A percentile compares a stretch with the other conserved stretches of the same genome.
These are phyloP conservation scores for Trichogramma pretiosum DNA, from an alignment of 1,140 invertebrate species.

Conservation along the genomic window DNA sequence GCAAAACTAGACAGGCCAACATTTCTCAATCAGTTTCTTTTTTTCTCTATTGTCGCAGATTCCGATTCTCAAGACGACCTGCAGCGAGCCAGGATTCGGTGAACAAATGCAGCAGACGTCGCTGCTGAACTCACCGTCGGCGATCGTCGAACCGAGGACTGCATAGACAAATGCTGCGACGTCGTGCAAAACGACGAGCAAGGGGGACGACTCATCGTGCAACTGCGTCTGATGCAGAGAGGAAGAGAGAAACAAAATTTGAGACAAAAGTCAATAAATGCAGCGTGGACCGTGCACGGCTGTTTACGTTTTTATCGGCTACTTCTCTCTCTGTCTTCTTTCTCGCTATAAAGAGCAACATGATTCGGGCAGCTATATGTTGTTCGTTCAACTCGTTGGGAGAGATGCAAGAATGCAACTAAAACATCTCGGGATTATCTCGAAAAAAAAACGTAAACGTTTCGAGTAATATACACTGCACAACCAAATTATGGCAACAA, in stretches of 20 bases:
- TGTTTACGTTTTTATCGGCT: too few relatives aligned
- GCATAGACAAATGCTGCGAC: not conserved
- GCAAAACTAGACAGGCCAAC: not conserved
- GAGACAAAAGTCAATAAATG: too few relatives aligned
- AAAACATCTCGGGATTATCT: too few relatives aligned
- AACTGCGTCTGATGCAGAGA: not conserved
- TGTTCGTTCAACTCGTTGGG: too few relatives aligned
- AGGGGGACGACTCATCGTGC: not conserved
- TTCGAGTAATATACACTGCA: too few relatives aligned
- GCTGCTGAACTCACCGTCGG: not conserved
- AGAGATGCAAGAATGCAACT: too few relatives aligned
- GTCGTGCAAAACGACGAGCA: not conserved
- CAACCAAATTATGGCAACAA: too few relatives aligned
- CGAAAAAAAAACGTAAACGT: too few relatives aligned
- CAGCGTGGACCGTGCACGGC: too few relatives aligned
- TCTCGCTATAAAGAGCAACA: too few relatives aligned
- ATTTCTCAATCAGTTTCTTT: not conserved
- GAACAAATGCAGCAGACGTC: not conserved
- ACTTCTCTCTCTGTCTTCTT: too few relatives aligned
- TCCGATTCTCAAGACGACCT: not conserved
- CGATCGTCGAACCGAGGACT: not conserved
- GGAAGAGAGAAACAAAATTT: not conserved
- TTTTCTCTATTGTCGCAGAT: not conserved
- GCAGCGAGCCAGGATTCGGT: not conserved
- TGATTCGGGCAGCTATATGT: too few relatives aligned